Conservation (phyloP, 1,140 invertebrate genomes). For the Drosophila miranda region DNA sequence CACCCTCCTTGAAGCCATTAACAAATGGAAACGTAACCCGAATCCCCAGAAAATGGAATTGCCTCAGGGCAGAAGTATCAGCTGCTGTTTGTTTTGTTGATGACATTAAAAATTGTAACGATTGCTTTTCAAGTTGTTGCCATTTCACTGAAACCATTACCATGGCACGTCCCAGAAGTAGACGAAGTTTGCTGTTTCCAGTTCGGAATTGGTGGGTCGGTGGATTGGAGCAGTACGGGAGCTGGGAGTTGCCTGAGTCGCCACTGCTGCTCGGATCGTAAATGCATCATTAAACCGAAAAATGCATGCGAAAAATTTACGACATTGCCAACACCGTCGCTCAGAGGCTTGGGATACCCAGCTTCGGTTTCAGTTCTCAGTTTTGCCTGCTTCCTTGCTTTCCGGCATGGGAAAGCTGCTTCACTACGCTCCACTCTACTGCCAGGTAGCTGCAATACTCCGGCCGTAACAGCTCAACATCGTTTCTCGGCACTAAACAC, state of each 20-base stretch:
- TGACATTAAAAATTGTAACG: conserved; percentile 78
- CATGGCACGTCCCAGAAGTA: conserved; percentile 33
- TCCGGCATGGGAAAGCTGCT: conserved; percentile 18
- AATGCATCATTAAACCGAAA: conserved; percentile 82
- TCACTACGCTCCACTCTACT: background rate
- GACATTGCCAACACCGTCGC: conserved; percentile 72
- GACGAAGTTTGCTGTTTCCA: conserved; percentile 12
- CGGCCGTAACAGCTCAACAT: conserved; percentile 37
- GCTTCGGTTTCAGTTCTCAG: conserved; percentile 7
- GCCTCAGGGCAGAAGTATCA: conserved; percentile 34
- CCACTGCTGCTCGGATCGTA: conserved; percentile 75
- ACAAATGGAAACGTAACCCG: conserved; percentile 11
- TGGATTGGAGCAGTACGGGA: conserved; percentile 8
- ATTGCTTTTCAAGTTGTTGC: conserved; percentile 78
- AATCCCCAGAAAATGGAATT: conserved; percentile 17
- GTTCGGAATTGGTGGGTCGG: background rate
- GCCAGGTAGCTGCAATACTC: conserved; percentile 39
- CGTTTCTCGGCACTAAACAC: conserved; percentile 50
- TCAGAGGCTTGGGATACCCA: conserved; percentile 44
- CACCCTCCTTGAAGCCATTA: background rate
- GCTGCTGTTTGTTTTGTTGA: conserved; percentile 71
- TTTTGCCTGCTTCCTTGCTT: conserved; percentile 9
- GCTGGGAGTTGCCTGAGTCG: conserved; percentile 41
- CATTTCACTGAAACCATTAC: conserved; percentile 57
- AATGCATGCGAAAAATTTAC: conserved; percentile 82